Evolutionary conservation across 2,888 invertebrate genomes (phyloP).

Genomic region (Odontocolon sp.): DNA sequence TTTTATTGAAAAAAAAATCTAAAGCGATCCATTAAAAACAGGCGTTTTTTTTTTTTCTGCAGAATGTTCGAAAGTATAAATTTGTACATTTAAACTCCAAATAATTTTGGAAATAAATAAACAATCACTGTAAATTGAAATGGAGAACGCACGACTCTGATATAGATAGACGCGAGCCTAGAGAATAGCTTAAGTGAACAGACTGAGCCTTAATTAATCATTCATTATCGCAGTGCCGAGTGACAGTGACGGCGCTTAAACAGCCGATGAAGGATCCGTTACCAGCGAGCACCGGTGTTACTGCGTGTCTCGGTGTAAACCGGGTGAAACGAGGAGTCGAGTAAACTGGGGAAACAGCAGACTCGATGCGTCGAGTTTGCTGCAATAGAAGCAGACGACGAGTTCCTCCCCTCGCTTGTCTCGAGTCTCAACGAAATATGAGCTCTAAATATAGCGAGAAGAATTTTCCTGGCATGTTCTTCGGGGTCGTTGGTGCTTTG

Average conservation of each 20-base stretch:
- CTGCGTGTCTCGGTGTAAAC: slow-evolving; percentile 20
- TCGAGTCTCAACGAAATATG: slow-evolving; percentile 67
- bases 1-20: no score
- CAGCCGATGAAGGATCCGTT: slow-evolving; percentile 50
- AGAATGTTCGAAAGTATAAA: no score
- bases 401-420: slow-evolving; percentile 8
- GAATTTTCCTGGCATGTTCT: slow-evolving; percentile 69
- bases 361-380: background rate
- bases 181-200: background rate
- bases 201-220: slow-evolving; percentile 51
- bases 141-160: no score
- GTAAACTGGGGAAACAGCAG: slow-evolving; percentile 8
- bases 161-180: no score
- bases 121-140: no score
- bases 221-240: slow-evolving; percentile 48
- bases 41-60: no score
- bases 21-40: no score
- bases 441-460: slow-evolving; percentile 75
- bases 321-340: slow-evolving; percentile 17
- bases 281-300: slow-evolving; percentile 4
- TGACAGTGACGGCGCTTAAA: slow-evolving; percentile 52
- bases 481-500: slow-evolving; percentile 54
- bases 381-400: slow-evolving; percentile 20
- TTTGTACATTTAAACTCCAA: no score
- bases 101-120: no score